Percentiles rank a stretch among this genome's conserved stretches.
phyloP scores from a whole-genome alignment of 2,888 invertebrate species.

The Vesta saturnalis region DNA sequence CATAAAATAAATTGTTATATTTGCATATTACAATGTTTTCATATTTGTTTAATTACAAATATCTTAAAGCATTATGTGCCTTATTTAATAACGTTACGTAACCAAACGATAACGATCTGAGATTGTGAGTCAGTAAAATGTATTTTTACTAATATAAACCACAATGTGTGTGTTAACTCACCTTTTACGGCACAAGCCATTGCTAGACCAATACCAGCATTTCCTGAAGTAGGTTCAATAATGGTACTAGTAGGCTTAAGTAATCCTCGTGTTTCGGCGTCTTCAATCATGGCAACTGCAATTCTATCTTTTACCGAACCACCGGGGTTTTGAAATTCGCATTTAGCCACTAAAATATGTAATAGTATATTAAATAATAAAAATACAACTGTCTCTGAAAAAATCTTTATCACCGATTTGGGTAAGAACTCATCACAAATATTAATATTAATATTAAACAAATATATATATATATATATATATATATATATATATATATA shows the following conservation, averaged over 20 bases:
- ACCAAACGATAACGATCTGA: no score
- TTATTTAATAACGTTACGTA: not conserved
- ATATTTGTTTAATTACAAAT: no score
- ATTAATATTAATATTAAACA: no score
- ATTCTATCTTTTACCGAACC: constrained; percentile 97
- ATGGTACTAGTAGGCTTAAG: constrained; percentile 91
- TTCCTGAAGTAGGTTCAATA: constrained; percentile 94
- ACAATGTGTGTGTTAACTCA: constrained; percentile 16
- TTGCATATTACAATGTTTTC: no score
- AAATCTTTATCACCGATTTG: no score
- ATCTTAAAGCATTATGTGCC: no score
- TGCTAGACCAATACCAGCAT: constrained; percentile 92
- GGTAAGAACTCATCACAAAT: no score
- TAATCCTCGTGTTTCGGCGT: constrained; percentile 88
- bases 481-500: no score
- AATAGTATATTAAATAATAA: no score
- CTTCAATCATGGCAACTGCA: constrained; percentile 91
- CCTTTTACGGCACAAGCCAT: constrained; percentile 90
- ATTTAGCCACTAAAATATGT: constrained; percentile 85
- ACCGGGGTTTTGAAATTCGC: constrained; percentile 97
- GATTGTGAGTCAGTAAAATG: not conserved
- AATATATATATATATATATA: no score
- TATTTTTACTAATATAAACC: not conserved
- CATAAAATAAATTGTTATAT: not conserved
- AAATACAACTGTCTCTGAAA: no score